These are phyloP conservation scores for Eunapius fragilis DNA, from an alignment of 37 sponge, comb jelly and placozoan species.

Conservation along the genomic window DNA sequence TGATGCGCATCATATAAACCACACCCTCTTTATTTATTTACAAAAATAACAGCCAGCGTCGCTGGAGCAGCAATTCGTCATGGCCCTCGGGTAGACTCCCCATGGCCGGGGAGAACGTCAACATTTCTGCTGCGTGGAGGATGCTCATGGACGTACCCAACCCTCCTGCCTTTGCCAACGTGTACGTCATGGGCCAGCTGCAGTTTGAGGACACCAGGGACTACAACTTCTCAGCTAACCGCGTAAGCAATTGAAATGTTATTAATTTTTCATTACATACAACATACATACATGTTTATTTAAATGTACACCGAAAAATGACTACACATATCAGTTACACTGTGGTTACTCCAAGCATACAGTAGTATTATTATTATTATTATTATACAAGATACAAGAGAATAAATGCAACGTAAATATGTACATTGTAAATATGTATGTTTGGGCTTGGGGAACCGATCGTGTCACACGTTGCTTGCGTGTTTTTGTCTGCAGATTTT, in stretches of 20 bases:
- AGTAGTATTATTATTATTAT: no score
- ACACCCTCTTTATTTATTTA: no score
- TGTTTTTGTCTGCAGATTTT: neutral
- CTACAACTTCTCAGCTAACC: conserved; percentile 75
- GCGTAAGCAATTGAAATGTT: conserved; percentile 43
- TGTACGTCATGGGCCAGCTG: conserved; percentile 68
- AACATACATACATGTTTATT: no score
- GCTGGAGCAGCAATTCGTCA: conserved; percentile 67
- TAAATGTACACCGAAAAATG: no score
- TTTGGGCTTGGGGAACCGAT: neutral
- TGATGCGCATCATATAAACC: neutral
- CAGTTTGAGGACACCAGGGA: conserved; percentile 77
- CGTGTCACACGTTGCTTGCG: neutral
- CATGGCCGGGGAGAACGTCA: conserved; percentile 64
- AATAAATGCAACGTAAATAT: no score
- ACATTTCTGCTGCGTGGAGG: conserved; percentile 59
- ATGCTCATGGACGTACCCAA: conserved; percentile 74
- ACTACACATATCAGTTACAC: no score
- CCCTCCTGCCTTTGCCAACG: conserved; percentile 54
- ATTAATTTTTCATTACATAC: no score
- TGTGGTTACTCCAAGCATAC: no score
- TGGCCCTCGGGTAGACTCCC: conserved; percentile 70
- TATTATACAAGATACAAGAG: no score
- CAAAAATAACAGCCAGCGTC: conserved; percentile 42
- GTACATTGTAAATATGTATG: neutral